Evolutionary conservation across 2,113 vertebrate species (phyloP), one percentile per base, ranked within the genome.

Genomic region (Mionectes macconnelli): DNA sequence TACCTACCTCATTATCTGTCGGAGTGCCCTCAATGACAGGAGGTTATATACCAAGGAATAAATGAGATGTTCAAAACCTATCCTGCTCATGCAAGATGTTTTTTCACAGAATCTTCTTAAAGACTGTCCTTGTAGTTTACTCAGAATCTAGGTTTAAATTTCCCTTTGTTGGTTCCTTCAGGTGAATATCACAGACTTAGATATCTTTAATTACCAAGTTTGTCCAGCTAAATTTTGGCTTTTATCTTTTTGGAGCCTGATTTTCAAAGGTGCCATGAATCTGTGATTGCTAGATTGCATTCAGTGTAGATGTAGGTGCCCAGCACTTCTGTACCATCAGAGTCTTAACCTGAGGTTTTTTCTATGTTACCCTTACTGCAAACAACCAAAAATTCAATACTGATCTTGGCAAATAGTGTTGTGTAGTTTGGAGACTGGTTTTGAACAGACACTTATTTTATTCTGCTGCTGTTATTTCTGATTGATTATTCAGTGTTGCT

Each of bases 1-100:
- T 93, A 96, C 88, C 96, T 97, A 96, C 96, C 96, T 97, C 96
- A 97, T 94, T 67, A 75, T 66, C 86, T 96, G 93, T 93, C 88
- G 70, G 85, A 92, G 69, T 64, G 90, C 83, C 77, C 93, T 93
- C 86, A 76, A 3, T 81, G 85, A 80, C 84, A 96, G 59, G 92
- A 93, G 73, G 91, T 92, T 82, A 31, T 80, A 84, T 80, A 93
- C 42, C 53, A 81, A 78, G 87, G 79, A 90, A 90, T 84, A 95
- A 89, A 87, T 52, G 33, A 89, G 68, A 49, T 84, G 53, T 74
- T 92, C 47, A 74, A 88, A 87, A 80, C 64, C 50, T 63, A 55
- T 52, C 70, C 94, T 85, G 56, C 50, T 91, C 84, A 81, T 68
- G 72, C 87, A 84, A 87, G 53, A 12, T 83, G 30, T 80, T 93